Conservation (phyloP, 1,140 invertebrate genomes). For the Hylaeus anthracinus region DNA sequence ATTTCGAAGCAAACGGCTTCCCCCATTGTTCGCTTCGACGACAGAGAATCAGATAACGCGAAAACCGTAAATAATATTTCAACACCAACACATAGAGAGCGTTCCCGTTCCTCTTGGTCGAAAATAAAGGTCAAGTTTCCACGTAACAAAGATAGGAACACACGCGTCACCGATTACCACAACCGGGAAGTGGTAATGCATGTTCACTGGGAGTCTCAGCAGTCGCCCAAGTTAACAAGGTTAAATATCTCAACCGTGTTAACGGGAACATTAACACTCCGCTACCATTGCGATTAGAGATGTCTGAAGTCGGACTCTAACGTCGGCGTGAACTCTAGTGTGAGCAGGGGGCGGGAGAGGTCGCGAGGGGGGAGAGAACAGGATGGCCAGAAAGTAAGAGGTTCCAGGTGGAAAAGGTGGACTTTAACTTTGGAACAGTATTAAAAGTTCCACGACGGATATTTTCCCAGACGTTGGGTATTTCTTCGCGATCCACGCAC, state of each 20-base stretch:
- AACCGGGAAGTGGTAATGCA: constrained; percentile 58
- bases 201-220: constrained; percentile 58
- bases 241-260: constrained; percentile 81
- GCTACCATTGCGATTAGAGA: constrained; percentile 81
- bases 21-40: not conserved
- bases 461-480: constrained; percentile 24
- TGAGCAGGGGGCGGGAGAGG: constrained; percentile 23
- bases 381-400: constrained; percentile 52
- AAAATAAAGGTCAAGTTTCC: not conserved
- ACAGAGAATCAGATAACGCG: not conserved
- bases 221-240: constrained; percentile 78
- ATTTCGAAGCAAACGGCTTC: not conserved
- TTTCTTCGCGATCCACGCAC: constrained; percentile 5
- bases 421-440: constrained; percentile 58
- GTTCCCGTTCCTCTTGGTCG: not conserved
- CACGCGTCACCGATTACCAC: constrained; percentile 11
- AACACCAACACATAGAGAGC: not conserved
- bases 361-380: constrained; percentile 12
- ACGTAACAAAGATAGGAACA: not conserved
- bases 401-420: constrained; percentile 59
- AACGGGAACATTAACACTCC: constrained; percentile 81
- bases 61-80: not conserved
- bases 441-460: constrained; percentile 59
- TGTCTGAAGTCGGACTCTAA: constrained; percentile 68
- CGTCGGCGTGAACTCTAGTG: constrained; percentile 14